These are phyloP conservation scores for Megalurothrips usitatus DNA, from an alignment of 2,888 invertebrate genomes.

Conservation along the genomic window DNA sequence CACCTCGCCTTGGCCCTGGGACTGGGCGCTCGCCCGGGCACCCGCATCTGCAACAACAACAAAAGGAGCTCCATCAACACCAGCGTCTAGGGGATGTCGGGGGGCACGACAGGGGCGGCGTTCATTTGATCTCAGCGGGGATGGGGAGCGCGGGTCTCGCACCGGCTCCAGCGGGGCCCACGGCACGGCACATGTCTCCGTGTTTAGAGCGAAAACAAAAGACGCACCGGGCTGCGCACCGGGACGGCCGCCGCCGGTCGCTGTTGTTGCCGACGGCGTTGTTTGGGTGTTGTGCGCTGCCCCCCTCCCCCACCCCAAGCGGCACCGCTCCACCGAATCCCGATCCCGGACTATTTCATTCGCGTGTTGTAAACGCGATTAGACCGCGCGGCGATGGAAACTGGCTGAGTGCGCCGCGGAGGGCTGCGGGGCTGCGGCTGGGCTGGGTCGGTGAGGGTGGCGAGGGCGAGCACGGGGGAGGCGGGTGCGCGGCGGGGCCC, in stretches of 20 bases:
- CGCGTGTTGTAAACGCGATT: neutral
- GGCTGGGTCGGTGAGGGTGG: neutral
- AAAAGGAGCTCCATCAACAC: neutral
- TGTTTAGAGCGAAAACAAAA: neutral
- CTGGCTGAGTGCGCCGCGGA: neutral
- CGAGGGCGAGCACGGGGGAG: neutral
- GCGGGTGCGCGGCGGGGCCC: too few relatives aligned
- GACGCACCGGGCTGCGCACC: neutral
- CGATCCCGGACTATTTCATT: neutral
- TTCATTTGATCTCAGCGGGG: too few relatives aligned
- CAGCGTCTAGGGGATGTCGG: neutral
- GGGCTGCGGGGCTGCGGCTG: neutral
- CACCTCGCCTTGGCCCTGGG: neutral
- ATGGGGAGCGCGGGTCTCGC: too few relatives aligned
- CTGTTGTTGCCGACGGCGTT: neutral
- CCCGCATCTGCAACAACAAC: slow-evolving; percentile 1
- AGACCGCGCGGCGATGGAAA: neutral
- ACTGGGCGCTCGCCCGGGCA: neutral
- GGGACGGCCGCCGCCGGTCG: too few relatives aligned
- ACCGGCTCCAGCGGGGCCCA: neutral
- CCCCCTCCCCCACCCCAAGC: neutral
- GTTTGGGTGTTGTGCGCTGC: neutral
- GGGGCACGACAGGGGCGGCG: neutral
- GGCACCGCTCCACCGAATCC: neutral
- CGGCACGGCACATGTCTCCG: neutral